A percentile compares a stretch with the other conserved stretches of the same genome.
phyloP scores from a whole-genome alignment of 2,113 vertebrate genomes.

The Oryzias curvinotus region DNA sequence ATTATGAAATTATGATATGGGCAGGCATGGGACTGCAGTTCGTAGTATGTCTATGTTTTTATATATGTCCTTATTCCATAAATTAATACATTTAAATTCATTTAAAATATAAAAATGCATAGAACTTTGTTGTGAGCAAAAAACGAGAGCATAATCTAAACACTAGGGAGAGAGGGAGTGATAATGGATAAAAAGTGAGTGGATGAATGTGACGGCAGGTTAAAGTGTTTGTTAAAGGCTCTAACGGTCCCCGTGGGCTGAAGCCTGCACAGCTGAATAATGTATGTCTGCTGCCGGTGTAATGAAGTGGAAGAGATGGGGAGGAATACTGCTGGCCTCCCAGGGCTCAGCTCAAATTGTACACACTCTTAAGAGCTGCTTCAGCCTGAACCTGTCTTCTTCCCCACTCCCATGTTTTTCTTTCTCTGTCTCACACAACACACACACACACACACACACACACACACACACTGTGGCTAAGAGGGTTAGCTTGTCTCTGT shows the following conservation, averaged over 20 bases:
- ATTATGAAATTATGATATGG: no score
- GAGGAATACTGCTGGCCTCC: constrained; percentile 73
- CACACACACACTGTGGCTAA: constrained; percentile 58
- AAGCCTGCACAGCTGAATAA: constrained; percentile 74
- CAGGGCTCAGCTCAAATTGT: constrained; percentile 72
- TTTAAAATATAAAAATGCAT: no score
- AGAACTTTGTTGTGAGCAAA: not conserved
- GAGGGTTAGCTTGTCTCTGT: constrained; percentile 77
- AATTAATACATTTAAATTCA: no score
- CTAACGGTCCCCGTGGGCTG: constrained; percentile 71
- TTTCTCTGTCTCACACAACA: constrained; percentile 27
- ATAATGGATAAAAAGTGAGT: constrained; percentile 27
- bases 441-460: not conserved
- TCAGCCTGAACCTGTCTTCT: constrained; percentile 58
- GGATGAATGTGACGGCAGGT: constrained; percentile 60
- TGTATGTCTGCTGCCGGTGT: constrained; percentile 73
- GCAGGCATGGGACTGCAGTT: no score
- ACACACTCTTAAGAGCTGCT: constrained; percentile 71
- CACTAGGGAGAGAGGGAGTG: not conserved
- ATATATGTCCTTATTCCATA: no score
- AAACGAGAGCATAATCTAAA: not conserved
- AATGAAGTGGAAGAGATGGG: constrained; percentile 80
- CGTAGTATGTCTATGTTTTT: no score
- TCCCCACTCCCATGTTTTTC: constrained; percentile 42
- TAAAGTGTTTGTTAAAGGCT: constrained; percentile 77